These are phyloP conservation scores for Bolborhynchus lineola DNA, from an alignment of 2,113 vertebrate genomes.

Conservation along the genomic window DNA sequence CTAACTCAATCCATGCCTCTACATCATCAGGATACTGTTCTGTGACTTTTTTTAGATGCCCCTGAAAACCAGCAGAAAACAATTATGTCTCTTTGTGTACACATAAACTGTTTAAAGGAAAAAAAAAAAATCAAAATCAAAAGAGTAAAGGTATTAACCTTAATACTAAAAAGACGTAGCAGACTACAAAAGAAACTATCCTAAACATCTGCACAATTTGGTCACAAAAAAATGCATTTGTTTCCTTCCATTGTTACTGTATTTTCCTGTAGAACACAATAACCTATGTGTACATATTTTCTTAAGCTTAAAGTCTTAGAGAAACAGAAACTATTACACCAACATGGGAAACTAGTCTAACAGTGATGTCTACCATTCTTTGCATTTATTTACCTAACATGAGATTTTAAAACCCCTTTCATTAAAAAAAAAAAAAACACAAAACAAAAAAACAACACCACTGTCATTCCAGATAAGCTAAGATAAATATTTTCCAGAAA, in stretches of 20 bases:
- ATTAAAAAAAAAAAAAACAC: background rate
- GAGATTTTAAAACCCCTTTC: background rate
- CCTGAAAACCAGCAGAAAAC: slow-evolving; percentile 73
- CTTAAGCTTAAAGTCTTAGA: background rate
- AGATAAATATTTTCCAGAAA: background rate
- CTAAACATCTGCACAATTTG: background rate
- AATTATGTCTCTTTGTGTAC: background rate
- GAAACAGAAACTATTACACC: background rate
- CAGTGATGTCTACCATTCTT: background rate
- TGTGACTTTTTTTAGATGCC: slow-evolving; percentile 96
- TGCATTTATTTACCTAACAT: background rate
- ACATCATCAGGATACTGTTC: slow-evolving; percentile 98
- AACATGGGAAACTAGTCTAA: background rate
- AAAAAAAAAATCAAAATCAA: background rate
- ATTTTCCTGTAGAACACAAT: background rate
- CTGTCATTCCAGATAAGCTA: background rate
- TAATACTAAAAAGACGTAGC: background rate
- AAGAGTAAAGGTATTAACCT: background rate
- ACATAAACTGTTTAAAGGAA: background rate
- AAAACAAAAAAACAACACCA: background rate
- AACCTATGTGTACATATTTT: background rate
- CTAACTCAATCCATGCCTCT: slow-evolving; percentile 98
- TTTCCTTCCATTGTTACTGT: background rate
- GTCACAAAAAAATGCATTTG: background rate
- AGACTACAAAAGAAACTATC: background rate